Evolutionary conservation across 2,113 vertebrate genomes (phyloP).

Genomic region (Pseudopodoces humilis): DNA sequence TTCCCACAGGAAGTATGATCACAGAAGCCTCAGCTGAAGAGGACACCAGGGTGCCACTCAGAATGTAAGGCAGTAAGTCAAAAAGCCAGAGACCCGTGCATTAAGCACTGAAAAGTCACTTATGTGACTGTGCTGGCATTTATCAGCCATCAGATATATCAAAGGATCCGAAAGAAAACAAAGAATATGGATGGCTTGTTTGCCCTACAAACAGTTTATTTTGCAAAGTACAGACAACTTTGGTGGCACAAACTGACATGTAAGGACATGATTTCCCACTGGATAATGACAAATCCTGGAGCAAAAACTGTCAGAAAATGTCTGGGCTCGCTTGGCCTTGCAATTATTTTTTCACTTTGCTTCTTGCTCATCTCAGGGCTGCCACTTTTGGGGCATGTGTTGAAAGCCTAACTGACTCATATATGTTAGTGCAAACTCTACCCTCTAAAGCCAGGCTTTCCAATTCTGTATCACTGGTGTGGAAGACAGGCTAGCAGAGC

Average conservation of each 20-base stretch:
- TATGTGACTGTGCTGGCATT: neutral
- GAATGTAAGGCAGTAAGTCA: neutral
- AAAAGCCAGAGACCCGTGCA: neutral
- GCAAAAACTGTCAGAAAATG: slow-evolving; percentile 3
- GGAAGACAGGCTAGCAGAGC: neutral
- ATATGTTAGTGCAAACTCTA: neutral
- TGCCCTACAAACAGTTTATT: neutral
- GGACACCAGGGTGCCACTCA: neutral
- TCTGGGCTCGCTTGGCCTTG: neutral
- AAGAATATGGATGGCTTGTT: neutral
- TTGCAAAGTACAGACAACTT: neutral
- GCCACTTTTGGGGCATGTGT: neutral
- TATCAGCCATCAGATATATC: neutral
- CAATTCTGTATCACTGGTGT: neutral
- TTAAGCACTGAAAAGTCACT: neutral
- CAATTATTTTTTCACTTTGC: neutral
- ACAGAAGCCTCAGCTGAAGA: neutral
- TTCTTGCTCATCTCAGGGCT: slow-evolving; percentile 11
- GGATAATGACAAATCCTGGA: slow-evolving; percentile 3
- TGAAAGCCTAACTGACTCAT: slow-evolving; percentile 15
- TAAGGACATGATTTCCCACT: neutral
- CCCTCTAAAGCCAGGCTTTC: neutral
- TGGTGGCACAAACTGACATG: neutral
- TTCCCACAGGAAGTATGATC: neutral
- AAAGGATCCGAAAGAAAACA: slow-evolving; percentile 2